Conservation (phyloP, 2,888 invertebrate species). For the Limnephilus marmoratus region DNA sequence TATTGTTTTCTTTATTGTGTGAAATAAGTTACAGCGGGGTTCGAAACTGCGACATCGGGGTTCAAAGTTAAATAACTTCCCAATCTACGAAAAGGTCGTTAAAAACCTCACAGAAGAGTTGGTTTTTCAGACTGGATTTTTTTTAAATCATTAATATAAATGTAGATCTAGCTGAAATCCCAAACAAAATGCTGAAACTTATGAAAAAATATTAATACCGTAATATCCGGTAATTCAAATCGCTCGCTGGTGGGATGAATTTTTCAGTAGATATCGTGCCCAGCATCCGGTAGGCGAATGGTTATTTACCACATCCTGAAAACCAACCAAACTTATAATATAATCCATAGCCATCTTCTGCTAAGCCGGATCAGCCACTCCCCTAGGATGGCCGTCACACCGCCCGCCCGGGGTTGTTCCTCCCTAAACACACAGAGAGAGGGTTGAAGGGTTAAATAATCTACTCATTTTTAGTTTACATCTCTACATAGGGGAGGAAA, state of each 20-base stretch:
- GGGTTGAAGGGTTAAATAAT: constrained; percentile 5
- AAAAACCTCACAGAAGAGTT: not conserved
- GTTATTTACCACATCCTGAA: constrained; percentile 40
- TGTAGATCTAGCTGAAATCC: not conserved
- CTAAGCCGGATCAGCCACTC: constrained; percentile 38
- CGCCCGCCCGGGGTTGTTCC: not conserved
- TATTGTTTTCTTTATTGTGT: too few relatives aligned
- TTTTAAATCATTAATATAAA: not conserved
- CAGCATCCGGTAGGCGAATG: constrained; percentile 14
- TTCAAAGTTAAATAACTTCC: too few relatives aligned
- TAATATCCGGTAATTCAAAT: not conserved
- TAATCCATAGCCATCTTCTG: constrained; percentile 11
- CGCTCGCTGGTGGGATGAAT: constrained; percentile 3
- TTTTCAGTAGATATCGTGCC: constrained; percentile 14
- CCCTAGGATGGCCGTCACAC: not conserved
- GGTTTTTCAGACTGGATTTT: not conserved
- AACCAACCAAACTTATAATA: constrained; percentile 24
- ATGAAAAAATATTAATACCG: not conserved
- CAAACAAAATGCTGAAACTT: not conserved
- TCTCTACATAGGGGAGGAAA: not conserved
- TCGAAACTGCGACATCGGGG: too few relatives aligned
- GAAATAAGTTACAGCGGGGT: too few relatives aligned
- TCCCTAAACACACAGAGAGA: not conserved
- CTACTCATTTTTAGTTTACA: not conserved
- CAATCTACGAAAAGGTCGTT: too few relatives aligned